Base-by-base conservation (phyloP, 2,797 vertebrate genomes). In the Betta splendens region DNA sequence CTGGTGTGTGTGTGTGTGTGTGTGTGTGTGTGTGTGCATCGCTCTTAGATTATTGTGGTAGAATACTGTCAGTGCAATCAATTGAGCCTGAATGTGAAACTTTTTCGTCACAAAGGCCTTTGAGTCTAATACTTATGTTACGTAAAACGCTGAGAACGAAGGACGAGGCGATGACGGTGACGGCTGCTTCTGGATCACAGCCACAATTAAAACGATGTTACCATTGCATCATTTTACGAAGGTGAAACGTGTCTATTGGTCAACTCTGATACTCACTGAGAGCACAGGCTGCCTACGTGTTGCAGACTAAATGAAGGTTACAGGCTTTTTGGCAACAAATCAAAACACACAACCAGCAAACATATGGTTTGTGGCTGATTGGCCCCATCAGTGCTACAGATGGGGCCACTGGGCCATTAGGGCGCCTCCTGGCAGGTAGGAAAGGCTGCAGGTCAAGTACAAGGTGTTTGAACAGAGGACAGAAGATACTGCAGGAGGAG, bases 351-450 rank as follows among this genome's bases (percentile, higher is more conserved):
- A 47, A 23, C 51, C 68, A 47, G 38, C 39, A 62, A 48, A 37
- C 76, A 76, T 62, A 66, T 71, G 66, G 58, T 51, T 47, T 38
- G 44, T 54, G 48, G 68, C 57, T 77, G 61, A n/a, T n/a, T n/a
- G n/a, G n/a, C n/a, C n/a, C n/a, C 73, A 48, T 73, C 47, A 75
- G 68, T 52, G 29, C 54, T 58, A 35, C 64, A 84, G 72, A 76
- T 58, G 74, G 65, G 40, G 43, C n/a, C 39, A 59, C 17, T 32
- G 22, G 16, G 53, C 58, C 65, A 79, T 77, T 82, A 85, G 85
- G 80, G 77, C 29, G 56, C 16, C 57, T 42, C 68, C 71, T 63
- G 68, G 54, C 64, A 70, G 71, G 60, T 59, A 64, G 65, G 51
- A 64, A 70, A 67, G 38, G 59, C 40, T 74, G 55, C 35, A 5